Conservation (phyloP, 2,888 invertebrate species). For the Nycteola revayana region DNA sequence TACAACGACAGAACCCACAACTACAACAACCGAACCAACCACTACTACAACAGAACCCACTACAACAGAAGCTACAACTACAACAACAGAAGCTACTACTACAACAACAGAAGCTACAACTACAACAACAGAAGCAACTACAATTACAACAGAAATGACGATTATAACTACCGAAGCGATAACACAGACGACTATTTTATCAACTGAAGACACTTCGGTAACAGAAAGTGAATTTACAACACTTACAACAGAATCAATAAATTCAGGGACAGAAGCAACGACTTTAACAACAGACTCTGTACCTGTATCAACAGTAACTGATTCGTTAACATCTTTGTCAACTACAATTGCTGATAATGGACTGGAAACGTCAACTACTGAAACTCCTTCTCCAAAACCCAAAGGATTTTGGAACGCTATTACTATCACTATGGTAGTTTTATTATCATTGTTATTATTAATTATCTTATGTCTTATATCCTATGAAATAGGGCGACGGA, state of each 20-base stretch:
- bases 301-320: background rate
- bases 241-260: constrained; percentile 1
- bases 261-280: too few species aligned
- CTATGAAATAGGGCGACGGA: constrained; percentile 28
- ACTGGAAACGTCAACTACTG: background rate
- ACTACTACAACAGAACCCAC: background rate
- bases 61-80: background rate
- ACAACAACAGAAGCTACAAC: background rate
- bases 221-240: constrained; percentile 1
- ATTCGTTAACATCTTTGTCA: background rate
- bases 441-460: constrained; percentile 23
- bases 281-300: background rate
- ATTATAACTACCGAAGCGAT: background rate
- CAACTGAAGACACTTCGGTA: background rate
- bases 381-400: constrained; percentile 9
- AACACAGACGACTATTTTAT: background rate
- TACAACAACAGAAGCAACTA: background rate
- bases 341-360: background rate
- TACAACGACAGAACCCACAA: background rate
- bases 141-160: background rate
- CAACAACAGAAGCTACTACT: background rate
- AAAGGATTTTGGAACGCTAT: constrained; percentile 32
- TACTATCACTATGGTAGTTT: constrained; percentile 26
- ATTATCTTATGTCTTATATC: constrained; percentile 20
- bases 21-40: background rate